These are phyloP conservation scores for Mythimna albipuncta DNA, from an alignment of 2,888 invertebrate genomes.

Conservation along the genomic window DNA sequence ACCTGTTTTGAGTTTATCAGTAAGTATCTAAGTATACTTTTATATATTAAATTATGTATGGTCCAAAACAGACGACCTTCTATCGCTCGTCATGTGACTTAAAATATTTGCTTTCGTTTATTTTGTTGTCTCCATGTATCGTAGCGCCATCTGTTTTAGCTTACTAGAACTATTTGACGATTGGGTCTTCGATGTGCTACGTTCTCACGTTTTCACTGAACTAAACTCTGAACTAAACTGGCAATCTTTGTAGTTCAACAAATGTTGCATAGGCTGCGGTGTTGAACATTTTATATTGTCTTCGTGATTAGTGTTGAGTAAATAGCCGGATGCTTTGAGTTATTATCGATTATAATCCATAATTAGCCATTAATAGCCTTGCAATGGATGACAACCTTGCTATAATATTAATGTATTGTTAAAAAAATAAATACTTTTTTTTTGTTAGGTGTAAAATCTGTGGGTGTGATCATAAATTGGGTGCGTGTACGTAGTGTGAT, in stretches of 20 bases:
- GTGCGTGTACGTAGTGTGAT: too few relatives aligned
- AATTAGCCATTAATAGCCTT: too few relatives aligned
- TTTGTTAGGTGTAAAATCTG: too few relatives aligned
- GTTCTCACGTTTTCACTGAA: background rate
- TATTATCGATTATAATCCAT: too few relatives aligned
- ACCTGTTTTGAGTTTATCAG: constrained; percentile 23
- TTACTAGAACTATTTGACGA: background rate
- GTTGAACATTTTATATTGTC: background rate
- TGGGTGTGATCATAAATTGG: too few relatives aligned
- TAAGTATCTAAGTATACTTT: constrained; percentile 1
- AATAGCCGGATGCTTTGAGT: too few relatives aligned
- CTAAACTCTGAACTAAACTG: background rate
- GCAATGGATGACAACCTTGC: too few relatives aligned
- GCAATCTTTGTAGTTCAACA: constrained; percentile 17
- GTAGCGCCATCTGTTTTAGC: constrained; percentile 42
- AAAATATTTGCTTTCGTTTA: constrained; percentile 9
- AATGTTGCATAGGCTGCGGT: constrained; percentile 24
- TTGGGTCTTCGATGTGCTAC: background rate
- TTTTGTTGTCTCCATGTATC: background rate
- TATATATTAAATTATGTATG: background rate
- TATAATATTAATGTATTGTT: too few relatives aligned
- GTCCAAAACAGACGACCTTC: constrained; percentile 39
- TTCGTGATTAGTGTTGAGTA: too few relatives aligned
- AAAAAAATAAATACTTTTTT: too few relatives aligned
- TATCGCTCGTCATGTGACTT: constrained; percentile 43